These are phyloP conservation scores for Scaeva pyrastri DNA, from an alignment of 2,888 invertebrate species.

Conservation along the genomic window DNA sequence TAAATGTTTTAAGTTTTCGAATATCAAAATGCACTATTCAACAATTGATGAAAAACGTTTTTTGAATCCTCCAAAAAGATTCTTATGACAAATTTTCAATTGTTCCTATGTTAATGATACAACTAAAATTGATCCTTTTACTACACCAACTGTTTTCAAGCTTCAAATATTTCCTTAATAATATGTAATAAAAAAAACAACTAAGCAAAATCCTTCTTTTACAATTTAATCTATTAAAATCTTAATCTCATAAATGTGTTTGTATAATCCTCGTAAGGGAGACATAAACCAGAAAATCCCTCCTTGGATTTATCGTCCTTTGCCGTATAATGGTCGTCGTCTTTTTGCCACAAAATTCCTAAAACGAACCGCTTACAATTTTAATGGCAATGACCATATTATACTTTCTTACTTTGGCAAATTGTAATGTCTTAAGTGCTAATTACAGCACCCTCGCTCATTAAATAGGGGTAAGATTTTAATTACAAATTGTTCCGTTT, in stretches of 20 bases:
- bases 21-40: too few relatives aligned
- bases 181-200: background rate
- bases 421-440: slow-evolving; percentile 69
- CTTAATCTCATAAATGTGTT: background rate
- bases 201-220: background rate
- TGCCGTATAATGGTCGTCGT: too few relatives aligned
- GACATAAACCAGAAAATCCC: slow-evolving; percentile 36
- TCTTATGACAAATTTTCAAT: too few relatives aligned
- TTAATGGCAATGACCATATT: slow-evolving; percentile 59
- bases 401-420: slow-evolving; percentile 66
- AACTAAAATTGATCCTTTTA: too few relatives aligned
- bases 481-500: slow-evolving; percentile 48
- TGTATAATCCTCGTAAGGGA: background rate
- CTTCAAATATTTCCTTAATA: background rate
- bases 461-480: slow-evolving; percentile 73
- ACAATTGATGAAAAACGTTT: too few relatives aligned
- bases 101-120: too few relatives aligned
- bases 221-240: background rate
- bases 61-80: too few relatives aligned
- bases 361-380: slow-evolving; percentile 61
- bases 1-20: too few relatives aligned
- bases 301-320: slow-evolving; percentile 43
- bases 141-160: background rate
- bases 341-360: slow-evolving; percentile 17
- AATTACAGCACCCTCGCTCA: slow-evolving; percentile 58